Evolutionary conservation across 2,113 vertebrate species (phyloP).

Genomic region (Alaudala cheleensis): DNA sequence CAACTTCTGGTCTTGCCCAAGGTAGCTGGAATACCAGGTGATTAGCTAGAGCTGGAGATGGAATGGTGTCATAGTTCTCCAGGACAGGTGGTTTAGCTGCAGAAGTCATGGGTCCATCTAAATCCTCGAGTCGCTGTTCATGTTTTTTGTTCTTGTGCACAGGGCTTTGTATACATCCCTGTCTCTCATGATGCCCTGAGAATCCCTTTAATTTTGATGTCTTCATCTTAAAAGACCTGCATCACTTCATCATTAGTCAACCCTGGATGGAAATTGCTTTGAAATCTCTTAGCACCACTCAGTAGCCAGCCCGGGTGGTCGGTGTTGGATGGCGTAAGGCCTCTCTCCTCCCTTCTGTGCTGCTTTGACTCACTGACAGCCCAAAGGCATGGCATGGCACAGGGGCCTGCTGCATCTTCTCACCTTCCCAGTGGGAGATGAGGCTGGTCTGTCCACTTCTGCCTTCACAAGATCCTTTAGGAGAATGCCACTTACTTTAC

Average conservation of each 20-base stretch:
- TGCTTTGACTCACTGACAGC: conserved; percentile 32
- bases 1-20: neutral
- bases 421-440: neutral
- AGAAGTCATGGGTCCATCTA: neutral
- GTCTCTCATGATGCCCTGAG: conserved; percentile 49
- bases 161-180: conserved; percentile 62
- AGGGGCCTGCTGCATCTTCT: neutral
- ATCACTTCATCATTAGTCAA: conserved; percentile 38
- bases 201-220: conserved; percentile 47
- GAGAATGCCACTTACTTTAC: neutral
- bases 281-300: neutral
- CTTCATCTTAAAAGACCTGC: conserved; percentile 30
- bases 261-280: conserved; percentile 42
- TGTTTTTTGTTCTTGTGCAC: conserved; percentile 35
- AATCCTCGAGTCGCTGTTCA: neutral
- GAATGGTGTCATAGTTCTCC: neutral
- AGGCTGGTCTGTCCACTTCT: neutral
- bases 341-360: neutral
- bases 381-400: conserved; percentile 18
- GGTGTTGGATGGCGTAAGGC: conserved; percentile 7
- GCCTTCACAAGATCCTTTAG: conserved; percentile 21
- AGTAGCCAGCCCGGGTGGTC: neutral
- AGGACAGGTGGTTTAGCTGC: neutral
- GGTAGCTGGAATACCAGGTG: neutral
- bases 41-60: neutral